Base-by-base conservation (phyloP, 2,888 invertebrate genomes). In the Psococerastis gibbosa region DNA sequence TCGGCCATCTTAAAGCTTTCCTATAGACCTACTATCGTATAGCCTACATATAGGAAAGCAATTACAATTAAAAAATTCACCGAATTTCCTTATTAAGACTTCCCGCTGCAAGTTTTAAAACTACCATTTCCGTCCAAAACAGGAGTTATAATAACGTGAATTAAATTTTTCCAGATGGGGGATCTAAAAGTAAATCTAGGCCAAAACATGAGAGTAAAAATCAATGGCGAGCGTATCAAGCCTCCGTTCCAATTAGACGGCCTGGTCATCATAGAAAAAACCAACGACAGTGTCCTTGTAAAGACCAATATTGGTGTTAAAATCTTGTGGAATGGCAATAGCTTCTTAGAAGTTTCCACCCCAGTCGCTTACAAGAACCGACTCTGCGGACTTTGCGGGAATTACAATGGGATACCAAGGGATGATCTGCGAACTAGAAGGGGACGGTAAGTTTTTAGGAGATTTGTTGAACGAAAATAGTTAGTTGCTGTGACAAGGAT, bases 331-430 rank as follows among this genome's bases (percentile, higher is more conserved):
- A 89, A 91, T 56, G 91, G 92, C 2, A 81, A 81, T 52, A 88
- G 89, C 53, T 91, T 89, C 57, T 66, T 92, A 47, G 92, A 95
- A 65, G 70, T 80, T 1, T 69, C 71, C 0, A 83, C 88, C 11
- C 81, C 87, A 3, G 74, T 75, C 54, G 67, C 63, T 43, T 85
- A 75, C 64, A 83, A 76, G 59, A 73, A 50, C 9, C 46, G 47
- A 22, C 60, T 91, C 46, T 92, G 92, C 57, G 95, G 95, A 11
- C 65, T 95, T 15, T 95, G 95, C 57, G 95, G 95, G 1, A 94
- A 94, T 59, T 95, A 83, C 63, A 95, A 94, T 62, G 78, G 79
- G 35, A 68, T 81, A 48, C 75, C 78, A 2, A 72, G 81, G 50
- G 94, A 92, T 60, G 94, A 92, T 64, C 73, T 88, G 56, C 74